Conservation (phyloP, 2,888 invertebrate genomes). For the Sericinus montela region DNA sequence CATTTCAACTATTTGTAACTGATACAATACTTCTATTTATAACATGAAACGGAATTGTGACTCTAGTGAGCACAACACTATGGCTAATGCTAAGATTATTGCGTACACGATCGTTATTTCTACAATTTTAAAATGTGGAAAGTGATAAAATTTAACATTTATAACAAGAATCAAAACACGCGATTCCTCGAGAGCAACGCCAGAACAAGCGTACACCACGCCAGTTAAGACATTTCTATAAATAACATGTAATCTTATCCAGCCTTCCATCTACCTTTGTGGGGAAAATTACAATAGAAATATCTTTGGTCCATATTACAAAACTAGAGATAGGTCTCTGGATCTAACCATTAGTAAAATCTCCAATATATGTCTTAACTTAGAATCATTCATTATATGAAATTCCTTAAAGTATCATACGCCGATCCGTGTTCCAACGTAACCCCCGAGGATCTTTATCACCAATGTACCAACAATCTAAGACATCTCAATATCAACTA, state of each 20-base stretch:
- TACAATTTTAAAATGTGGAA: constrained; percentile 43
- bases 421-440: constrained; percentile 14
- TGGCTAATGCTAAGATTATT: constrained; percentile 34
- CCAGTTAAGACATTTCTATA: constrained; percentile 13
- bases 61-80: constrained; percentile 29
- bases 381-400: constrained; percentile 14
- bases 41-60: constrained; percentile 8
- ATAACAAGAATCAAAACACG: constrained; percentile 57
- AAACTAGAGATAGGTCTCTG: constrained; percentile 28
- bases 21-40: constrained; percentile 5
- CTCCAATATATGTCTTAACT: constrained; percentile 3
- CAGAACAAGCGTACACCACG: constrained; percentile 30
- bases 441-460: background rate
- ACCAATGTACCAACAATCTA: constrained; percentile 68
- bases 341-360: constrained; percentile 1
- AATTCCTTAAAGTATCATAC: constrained; percentile 1
- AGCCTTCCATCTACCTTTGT: constrained; percentile 3
- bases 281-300: constrained; percentile 18
- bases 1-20: constrained; percentile 16
- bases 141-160: constrained; percentile 66
- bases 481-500: constrained; percentile 67
- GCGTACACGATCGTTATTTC: constrained; percentile 26
- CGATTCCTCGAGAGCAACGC: constrained; percentile 31
- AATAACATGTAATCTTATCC: constrained; percentile 15
- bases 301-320: constrained; percentile 52